Percentiles rank a stretch among this genome's conserved stretches.
Evolutionary conservation across 1,140 invertebrate genomes (phyloP).

Genomic region (Bombus impatiens): DNA sequence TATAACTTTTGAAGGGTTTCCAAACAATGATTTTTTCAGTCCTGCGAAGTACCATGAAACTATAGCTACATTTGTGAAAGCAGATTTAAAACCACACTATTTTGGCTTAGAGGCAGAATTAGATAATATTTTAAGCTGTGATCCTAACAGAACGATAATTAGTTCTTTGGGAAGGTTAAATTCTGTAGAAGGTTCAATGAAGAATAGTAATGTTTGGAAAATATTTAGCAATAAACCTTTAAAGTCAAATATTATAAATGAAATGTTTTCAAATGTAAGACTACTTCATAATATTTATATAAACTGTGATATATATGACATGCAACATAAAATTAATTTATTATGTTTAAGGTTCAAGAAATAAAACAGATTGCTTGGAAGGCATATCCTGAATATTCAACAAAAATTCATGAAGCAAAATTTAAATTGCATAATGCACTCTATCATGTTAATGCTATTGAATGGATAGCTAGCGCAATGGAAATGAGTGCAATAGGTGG

Average conservation of each 20-base stretch:
- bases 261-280: constrained; percentile 82
- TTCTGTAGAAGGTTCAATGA: constrained; percentile 75
- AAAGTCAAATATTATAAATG: constrained; percentile 78
- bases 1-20: constrained; percentile 76
- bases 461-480: constrained; percentile 88
- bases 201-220: constrained; percentile 82
- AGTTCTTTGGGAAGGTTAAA: constrained; percentile 78
- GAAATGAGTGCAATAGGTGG: constrained; percentile 88
- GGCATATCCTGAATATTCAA: constrained; percentile 86
- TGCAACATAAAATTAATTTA: constrained; percentile 66
- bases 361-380: constrained; percentile 81
- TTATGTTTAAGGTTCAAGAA: constrained; percentile 65
- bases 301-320: constrained; percentile 38
- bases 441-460: constrained; percentile 87
- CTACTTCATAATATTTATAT: not conserved
- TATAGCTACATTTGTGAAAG: constrained; percentile 84
- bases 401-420: constrained; percentile 76
- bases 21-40: constrained; percentile 64
- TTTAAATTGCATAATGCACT: constrained; percentile 84
- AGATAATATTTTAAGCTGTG: constrained; percentile 82
- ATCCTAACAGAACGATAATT: constrained; percentile 77
- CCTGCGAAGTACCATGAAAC: constrained; percentile 83
- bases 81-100: constrained; percentile 79
- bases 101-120: constrained; percentile 79
- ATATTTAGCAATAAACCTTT: constrained; percentile 84